phyloP scores from a whole-genome alignment of 2,888 invertebrate species.

The Acleris holmiana region DNA sequence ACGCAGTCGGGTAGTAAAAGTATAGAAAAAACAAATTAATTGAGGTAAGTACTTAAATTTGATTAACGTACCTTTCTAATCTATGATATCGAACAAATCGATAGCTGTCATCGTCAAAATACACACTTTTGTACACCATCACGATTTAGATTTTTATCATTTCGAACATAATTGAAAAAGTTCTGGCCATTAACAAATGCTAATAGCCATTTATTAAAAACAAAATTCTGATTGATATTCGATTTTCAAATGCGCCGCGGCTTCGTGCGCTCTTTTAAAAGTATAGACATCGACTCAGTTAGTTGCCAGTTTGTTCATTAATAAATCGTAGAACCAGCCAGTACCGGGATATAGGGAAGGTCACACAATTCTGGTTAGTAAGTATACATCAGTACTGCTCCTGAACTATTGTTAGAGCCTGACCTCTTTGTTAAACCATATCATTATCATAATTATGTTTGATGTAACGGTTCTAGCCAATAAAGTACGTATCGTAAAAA shows the following conservation, averaged over 20 bases:
- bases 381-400: too few species aligned
- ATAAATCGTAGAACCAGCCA: constrained; percentile 20
- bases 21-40: too few species aligned
- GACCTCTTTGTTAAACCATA: too few species aligned
- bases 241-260: constrained; percentile 6
- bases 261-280: constrained; percentile 16
- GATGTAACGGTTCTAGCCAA: too few species aligned
- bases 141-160: neutral
- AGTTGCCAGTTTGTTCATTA: constrained; percentile 6
- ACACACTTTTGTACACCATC: constrained; percentile 49
- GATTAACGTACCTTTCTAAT: constrained; percentile 23
- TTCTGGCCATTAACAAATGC: constrained; percentile 3
- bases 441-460: too few species aligned
- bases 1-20: too few species aligned
- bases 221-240: constrained; percentile 5
- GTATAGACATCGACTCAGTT: constrained; percentile 19
- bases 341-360: constrained; percentile 14
- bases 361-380: neutral
- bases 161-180: neutral
- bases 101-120: constrained; percentile 45
- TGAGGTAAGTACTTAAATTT: too few species aligned
- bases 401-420: too few species aligned
- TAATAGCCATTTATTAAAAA: neutral
- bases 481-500: too few species aligned
- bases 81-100: constrained; percentile 25